phyloP scores from a whole-genome alignment of 2,888 invertebrate genomes.

The Diarsia brunnea region DNA sequence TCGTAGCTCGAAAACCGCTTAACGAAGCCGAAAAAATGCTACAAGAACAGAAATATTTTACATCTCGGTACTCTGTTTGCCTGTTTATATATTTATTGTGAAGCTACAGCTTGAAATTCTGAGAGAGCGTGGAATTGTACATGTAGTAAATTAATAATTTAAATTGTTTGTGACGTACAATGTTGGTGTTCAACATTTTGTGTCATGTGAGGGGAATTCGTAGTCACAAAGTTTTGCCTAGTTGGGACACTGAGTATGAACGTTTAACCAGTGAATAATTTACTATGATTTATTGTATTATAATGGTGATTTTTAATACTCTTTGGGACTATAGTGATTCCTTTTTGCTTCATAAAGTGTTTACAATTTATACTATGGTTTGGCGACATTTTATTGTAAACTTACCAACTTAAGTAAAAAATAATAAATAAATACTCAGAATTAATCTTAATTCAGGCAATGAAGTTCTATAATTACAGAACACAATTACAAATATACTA shows the following conservation, averaged over 20 bases:
- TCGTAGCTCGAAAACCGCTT: constrained; percentile 12
- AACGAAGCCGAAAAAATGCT: constrained; percentile 24
- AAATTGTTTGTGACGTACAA: constrained; percentile 39
- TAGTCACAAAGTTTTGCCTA: constrained; percentile 20
- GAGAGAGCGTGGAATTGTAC: constrained; percentile 32
- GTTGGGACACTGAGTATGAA: background rate
- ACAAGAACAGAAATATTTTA: constrained; percentile 20
- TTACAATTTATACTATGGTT: background rate
- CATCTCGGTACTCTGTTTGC: background rate
- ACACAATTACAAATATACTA: background rate
- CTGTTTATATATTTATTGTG: constrained; percentile 28
- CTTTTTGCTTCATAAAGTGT: background rate
- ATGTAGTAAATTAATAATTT: constrained; percentile 45
- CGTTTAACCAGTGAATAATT: constrained; percentile 3
- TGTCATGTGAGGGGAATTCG: constrained; percentile 7
- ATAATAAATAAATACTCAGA: background rate
- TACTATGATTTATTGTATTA: background rate
- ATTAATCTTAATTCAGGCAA: background rate
- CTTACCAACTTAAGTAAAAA: background rate
- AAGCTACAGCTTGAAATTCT: constrained; percentile 20
- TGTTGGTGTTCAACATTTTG: constrained; percentile 22
- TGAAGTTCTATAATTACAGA: background rate
- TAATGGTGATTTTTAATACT: background rate
- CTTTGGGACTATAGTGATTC: background rate
- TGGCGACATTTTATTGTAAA: background rate